Evolutionary conservation across 2,888 invertebrate genomes (phyloP), one percentile per base, ranked within the genome.

Genomic region (Acronicta alni): DNA sequence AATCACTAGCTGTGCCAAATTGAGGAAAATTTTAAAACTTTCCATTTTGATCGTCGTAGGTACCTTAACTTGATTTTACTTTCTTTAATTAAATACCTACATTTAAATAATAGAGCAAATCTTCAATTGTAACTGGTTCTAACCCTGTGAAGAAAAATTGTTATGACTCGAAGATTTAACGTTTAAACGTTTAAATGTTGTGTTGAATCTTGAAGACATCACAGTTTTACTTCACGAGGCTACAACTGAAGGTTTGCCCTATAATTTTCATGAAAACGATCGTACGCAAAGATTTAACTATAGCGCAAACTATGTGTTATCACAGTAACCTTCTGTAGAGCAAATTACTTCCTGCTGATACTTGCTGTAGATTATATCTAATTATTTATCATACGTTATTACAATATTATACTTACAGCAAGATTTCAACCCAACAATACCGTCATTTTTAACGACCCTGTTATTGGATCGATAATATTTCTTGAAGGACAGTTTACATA

Each of bases 261-360:
- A 23, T 45, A 23, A 54, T 51, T 48, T 48, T 43, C 38, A 44
- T 58, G 63, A 47, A 52, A 47, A 52, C 57, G 52, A 48, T 57
- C 66, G 44, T 60, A 48, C 60, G 60, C 64, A 47, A 57, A 73
- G 58, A 75, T 66, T 64, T 37, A 64, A 59, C 59, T 51, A 57
- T 68, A 79, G 66, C 72, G 69, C 71, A 74, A 67, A 67, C 78
- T 67, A 82, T 82, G 80, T 80, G 87, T 91, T 93, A 93, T 91
- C 92, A 86, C 81, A 73, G 77, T 87, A 88, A 90, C 93, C 93
- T 93, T 93, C 92, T 89, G 80, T 78, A 78, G 88, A 87, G 88
- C 86, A 90, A 92, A 93, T 92, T 89, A 89, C 92, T 93, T 93
- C 93, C 93, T 91, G 79, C 81, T 90, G 83, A 86, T 90, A 87